Base-by-base conservation (phyloP, 2,888 invertebrate genomes). In the Plusia festucae region DNA sequence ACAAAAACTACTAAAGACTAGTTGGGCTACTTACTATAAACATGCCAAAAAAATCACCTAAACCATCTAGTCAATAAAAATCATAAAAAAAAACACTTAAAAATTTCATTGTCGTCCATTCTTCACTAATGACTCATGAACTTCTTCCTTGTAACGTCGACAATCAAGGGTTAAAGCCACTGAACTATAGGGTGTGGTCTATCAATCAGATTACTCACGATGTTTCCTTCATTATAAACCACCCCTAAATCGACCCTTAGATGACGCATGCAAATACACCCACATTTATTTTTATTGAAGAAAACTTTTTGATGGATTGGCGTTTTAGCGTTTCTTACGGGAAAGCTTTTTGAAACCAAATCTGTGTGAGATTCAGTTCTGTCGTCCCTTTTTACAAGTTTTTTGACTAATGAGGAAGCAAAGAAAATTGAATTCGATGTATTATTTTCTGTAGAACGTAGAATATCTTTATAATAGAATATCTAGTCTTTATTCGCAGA, bases 201-300 rank as follows among this genome's bases (percentile, higher is more conserved):
- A 82, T 79, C 82, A 79, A 79, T 79, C 71, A 71, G 78, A 66
- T 73, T 77, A 82, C 71, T 79, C 82, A 76, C 71, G 70, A 68
- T 65, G 51, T 57, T 66, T 75, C 60, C 68, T 72, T 79, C 75
- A 81, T 79, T 79, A 79, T 76, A 73, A 60, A 73, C 76, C 68
- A 68, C 73, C 82, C 62, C 59, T 57, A 60, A 73, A 61, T 70
- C 67, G 65, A 59, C 82, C 79, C 79, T 69, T 22, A 76, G 76
- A 79, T 79, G 79, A 79, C 82, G 79, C 79, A 79, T 79, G 82
- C 73, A 79, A 79, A 79, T 81, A 73, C 58, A 73, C 68, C 68
- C 40, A 16, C 53, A 63, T 68, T 68, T 75, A 53, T 69, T 78
- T 77, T 67, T 79, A 73, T 73, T 68, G 76, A 79, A 66, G 73